Conservation (phyloP, 2,888 invertebrate species). For the Caenorhabditis becei region DNA sequence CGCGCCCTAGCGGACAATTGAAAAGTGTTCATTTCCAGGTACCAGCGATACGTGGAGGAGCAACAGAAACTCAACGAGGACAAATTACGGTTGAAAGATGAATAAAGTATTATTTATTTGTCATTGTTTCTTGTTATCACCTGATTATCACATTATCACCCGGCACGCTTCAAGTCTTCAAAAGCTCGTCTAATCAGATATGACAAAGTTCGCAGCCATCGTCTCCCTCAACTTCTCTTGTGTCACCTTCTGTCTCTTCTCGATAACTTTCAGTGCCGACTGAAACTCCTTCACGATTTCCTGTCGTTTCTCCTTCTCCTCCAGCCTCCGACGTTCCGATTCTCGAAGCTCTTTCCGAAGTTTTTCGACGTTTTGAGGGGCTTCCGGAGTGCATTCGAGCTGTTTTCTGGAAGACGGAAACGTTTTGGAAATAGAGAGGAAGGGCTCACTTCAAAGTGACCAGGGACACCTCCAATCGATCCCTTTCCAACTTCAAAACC, state of each 20-base stretch:
- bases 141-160: background rate
- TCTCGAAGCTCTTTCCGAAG: constrained; percentile 37
- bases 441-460: constrained; percentile 40
- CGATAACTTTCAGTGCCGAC: constrained; percentile 37
- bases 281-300: constrained; percentile 19
- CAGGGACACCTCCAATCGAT: constrained; percentile 36
- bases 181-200: background rate
- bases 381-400: constrained; percentile 51
- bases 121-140: background rate
- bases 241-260: constrained; percentile 26
- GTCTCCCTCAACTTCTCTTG: constrained; percentile 31
- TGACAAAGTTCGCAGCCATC: background rate
- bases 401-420: constrained; percentile 36
- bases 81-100: constrained; percentile 33
- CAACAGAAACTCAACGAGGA: constrained; percentile 30
- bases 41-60: constrained; percentile 27
- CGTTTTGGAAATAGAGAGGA: background rate
- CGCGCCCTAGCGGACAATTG: no score
- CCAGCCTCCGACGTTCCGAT: constrained; percentile 8
- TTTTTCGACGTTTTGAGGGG: constrained; percentile 46
- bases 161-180: no score
- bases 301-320: constrained; percentile 56
- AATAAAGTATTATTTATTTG: constrained; percentile 18
- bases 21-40: constrained; percentile 28
- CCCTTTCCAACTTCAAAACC: constrained; percentile 30